These are phyloP conservation scores for Epistrophe eligans DNA, from an alignment of 2,888 invertebrate genomes.

Conservation along the genomic window DNA sequence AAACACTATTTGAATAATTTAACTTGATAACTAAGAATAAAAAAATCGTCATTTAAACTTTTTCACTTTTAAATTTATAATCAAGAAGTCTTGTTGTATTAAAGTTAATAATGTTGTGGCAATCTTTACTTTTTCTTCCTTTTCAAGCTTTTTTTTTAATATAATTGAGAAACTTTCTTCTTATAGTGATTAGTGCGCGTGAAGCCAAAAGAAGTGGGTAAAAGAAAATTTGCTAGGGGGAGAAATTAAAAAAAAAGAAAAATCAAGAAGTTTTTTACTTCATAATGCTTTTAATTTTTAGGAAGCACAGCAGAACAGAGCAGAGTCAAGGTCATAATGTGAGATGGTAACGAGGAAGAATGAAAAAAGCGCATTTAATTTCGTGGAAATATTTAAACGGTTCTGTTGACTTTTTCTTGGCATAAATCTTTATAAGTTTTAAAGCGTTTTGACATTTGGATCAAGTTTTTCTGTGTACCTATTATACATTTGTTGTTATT, in stretches of 20 bases:
- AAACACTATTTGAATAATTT: conserved; percentile 30
- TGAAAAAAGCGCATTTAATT: conserved; percentile 7
- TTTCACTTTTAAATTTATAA: conserved; percentile 35
- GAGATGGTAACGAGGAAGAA: not conserved
- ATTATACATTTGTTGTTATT: no score
- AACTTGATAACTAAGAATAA: not conserved
- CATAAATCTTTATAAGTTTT: not conserved
- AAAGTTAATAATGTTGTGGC: conserved; percentile 31
- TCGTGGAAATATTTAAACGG: not conserved
- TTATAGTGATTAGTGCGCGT: conserved; percentile 25
- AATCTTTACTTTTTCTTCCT: not conserved
- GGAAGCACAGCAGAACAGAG: not conserved
- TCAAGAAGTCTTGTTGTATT: conserved; percentile 28
- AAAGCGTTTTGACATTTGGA: not conserved
- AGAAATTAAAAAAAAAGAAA: not conserved
- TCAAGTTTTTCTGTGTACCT: no score
- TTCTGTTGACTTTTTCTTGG: not conserved
- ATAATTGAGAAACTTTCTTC: conserved; percentile 33
- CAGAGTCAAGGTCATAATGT: conserved; percentile 18
- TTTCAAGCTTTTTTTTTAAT: not conserved
- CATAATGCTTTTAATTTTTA: not conserved
- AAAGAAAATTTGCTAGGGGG: not conserved
- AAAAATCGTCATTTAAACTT: conserved; percentile 34
- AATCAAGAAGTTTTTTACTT: not conserved
- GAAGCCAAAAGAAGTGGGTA: not conserved